These are phyloP conservation scores for Synergus japonicus DNA, from an alignment of 2,888 invertebrate genomes.

Conservation along the genomic window DNA sequence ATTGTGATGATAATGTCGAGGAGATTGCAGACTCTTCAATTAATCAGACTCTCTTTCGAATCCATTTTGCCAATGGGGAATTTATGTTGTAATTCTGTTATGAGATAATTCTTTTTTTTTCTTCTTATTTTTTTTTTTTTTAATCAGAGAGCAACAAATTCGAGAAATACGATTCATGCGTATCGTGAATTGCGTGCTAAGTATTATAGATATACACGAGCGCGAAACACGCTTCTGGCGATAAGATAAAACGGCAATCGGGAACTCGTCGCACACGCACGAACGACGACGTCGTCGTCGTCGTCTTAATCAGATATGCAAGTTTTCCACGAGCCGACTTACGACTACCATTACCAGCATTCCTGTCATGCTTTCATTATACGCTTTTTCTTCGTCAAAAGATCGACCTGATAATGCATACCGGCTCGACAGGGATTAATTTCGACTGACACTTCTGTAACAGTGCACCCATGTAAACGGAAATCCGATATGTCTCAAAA, in stretches of 20 bases:
- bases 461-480: constrained; percentile 34
- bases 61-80: not conserved
- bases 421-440: constrained; percentile 31
- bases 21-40: not conserved
- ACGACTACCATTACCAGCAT: constrained; percentile 52
- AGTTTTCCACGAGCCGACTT: constrained; percentile 35
- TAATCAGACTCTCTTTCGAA: not conserved
- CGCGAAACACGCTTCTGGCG: constrained; percentile 47
- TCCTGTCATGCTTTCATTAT: constrained; percentile 41
- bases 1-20: not conserved
- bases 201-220: constrained; percentile 42
- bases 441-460: constrained; percentile 39
- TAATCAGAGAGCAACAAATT: constrained; percentile 41
- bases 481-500: constrained; percentile 26
- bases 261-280: constrained; percentile 48
- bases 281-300: constrained; percentile 17
- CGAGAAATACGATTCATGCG: constrained; percentile 44
- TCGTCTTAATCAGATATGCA: constrained; percentile 40
- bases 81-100: not conserved
- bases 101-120: constrained; percentile 12
- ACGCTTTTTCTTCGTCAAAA: constrained; percentile 38
- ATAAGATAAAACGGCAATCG: constrained; percentile 55
- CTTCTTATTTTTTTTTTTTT: not conserved
- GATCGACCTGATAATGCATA: constrained; percentile 25
- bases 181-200: constrained; percentile 45